These are phyloP conservation scores for Zhengitettix transpicula DNA, from an alignment of 2,888 invertebrate species.

Conservation along the genomic window DNA sequence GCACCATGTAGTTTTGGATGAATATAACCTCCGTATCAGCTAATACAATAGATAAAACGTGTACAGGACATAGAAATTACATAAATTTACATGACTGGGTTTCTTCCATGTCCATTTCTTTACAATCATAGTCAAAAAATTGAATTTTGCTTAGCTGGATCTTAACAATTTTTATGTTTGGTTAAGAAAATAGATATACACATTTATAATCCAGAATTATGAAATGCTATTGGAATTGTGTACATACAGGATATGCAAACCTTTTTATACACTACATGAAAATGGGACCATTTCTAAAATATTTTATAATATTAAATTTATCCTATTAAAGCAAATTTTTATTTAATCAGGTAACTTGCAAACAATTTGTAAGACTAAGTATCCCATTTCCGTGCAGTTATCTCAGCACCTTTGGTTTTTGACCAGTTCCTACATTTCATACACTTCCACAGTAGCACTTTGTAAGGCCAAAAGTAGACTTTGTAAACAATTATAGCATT, in stretches of 20 bases:
- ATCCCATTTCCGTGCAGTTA: conserved; percentile 6
- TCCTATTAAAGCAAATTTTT: conserved; percentile 2
- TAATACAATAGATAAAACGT: conserved; percentile 11
- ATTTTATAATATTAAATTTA: conserved; percentile 1
- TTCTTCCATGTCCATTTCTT: conserved; percentile 8
- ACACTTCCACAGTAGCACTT: conserved; percentile 9
- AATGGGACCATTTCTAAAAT: conserved; percentile 5
- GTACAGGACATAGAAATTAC: conserved; percentile 11
- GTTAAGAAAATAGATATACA: conserved; percentile 16
- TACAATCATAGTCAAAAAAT: conserved; percentile 5
- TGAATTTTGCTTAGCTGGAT: conserved; percentile 11
- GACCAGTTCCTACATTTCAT: conserved; percentile 5
- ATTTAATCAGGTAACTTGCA: conserved; percentile 3
- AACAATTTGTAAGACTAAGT: not conserved
- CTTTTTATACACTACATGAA: conserved; percentile 9
- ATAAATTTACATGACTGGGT: conserved; percentile 8
- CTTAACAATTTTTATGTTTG: conserved; percentile 12
- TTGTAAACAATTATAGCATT: conserved; percentile 7
- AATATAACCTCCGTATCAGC: conserved; percentile 11
- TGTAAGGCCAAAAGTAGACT: conserved; percentile 10
- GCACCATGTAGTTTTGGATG: conserved; percentile 14
- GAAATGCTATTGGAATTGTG: conserved; percentile 13
- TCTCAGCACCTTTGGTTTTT: conserved; percentile 8
- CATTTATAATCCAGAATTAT: conserved; percentile 14
- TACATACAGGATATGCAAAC: conserved; percentile 14